Evolutionary conservation across 1,140 invertebrate species (phyloP).

Genomic region (Drosophila pectinifera): DNA sequence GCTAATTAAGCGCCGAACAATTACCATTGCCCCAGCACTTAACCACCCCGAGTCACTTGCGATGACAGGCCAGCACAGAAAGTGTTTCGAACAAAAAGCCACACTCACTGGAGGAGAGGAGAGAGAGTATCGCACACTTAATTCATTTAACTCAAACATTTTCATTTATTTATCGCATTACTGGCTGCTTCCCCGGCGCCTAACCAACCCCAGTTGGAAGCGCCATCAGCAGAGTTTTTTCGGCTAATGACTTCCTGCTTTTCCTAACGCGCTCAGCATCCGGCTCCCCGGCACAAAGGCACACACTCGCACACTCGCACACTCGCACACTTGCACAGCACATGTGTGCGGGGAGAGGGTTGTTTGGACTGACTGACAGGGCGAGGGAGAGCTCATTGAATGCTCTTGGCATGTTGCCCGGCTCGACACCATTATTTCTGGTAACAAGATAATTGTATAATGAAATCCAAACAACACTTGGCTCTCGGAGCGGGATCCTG

Average conservation of each 20-base stretch:
- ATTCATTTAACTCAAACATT: slow-evolving; percentile 83
- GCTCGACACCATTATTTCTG: slow-evolving; percentile 82
- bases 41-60: slow-evolving; percentile 67
- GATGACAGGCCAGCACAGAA: slow-evolving; percentile 76
- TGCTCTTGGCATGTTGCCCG: slow-evolving; percentile 82
- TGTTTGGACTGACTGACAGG: slow-evolving; percentile 42
- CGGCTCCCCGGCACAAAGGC: slow-evolving; percentile 24
- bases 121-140: slow-evolving; percentile 73
- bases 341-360: slow-evolving; percentile 26
- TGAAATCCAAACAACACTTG: slow-evolving; percentile 83
- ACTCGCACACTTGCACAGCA: no score
- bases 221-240: slow-evolving; percentile 58
- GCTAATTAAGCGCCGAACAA: slow-evolving; percentile 72
- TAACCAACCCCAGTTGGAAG: slow-evolving; percentile 40
- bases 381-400: slow-evolving; percentile 66
- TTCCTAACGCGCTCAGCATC: slow-evolving; percentile 71
- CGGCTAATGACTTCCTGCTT: slow-evolving; percentile 80
- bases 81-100: slow-evolving; percentile 76
- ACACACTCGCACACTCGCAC: no score
- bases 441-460: slow-evolving; percentile 84
- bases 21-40: slow-evolving; percentile 43
- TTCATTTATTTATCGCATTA: slow-evolving; percentile 83
- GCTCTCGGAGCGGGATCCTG: no score
- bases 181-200: slow-evolving; percentile 31
- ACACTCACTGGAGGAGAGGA: slow-evolving; percentile 4